Evolutionary conservation across 2,888 invertebrate species (phyloP), one percentile per base, ranked within the genome.

Genomic region (Galeruca laticollis): DNA sequence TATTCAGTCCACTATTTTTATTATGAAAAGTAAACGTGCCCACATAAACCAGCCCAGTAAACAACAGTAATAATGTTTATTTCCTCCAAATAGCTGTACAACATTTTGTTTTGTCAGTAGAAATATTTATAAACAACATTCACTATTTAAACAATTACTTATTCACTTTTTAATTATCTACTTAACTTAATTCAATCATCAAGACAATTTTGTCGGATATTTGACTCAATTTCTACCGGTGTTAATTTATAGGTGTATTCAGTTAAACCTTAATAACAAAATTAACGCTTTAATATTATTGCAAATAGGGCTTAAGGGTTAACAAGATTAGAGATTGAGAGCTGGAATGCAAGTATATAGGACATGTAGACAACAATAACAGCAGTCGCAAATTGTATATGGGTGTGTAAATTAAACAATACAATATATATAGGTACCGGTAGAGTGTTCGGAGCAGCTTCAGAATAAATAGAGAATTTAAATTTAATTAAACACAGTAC

Each of bases 401-500:
- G 51, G 61, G 49, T 66, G 40, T 61, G 59, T 68, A 64, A 67
- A 69, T 66, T 66, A 63, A 73, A 73, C 70, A 73, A 69, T 67
- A 26, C 6, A 26, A 26, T 5, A 26, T 26, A 26, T 5, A 26
- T 26, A 26, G 26, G 26, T 26, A 69, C 67, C 60, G 61, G 69
- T 60, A 57, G 56, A 57, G 56, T 57, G 56, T 57, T 57, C 56
- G 40, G 65, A 57, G 63, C 65, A 66, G 59, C 59, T 66, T 68
- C 70, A 66, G 68, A 72, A 70, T 69, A 72, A 71, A 71, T 68
- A 63, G 67, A 67, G 71, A 73, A 75, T 73, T 64, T 69, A 70
- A 63, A 66, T 70, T 73, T 70, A 75, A 77, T 75, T 77, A 75
- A 77, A 75, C 73, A 67, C 67, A 68, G 66, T 49, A 70, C 75